phyloP scores from a whole-genome alignment of 2,113 vertebrate species.

The Apeltes quadracus region DNA sequence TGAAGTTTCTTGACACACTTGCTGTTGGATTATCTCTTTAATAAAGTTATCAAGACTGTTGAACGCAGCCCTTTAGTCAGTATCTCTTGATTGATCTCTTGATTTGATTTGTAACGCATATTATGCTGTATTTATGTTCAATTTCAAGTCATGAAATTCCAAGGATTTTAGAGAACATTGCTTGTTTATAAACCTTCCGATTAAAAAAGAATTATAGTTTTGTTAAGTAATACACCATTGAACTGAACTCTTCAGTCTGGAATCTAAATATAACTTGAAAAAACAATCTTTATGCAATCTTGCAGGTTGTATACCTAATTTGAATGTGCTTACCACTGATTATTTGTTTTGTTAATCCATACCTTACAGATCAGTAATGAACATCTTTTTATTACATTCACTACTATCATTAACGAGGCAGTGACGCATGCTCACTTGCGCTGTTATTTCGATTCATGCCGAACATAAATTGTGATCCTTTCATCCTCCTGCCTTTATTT shows the following conservation, averaged over 20 bases:
- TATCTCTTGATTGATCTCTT: too few relatives aligned
- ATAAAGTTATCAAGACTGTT: neutral
- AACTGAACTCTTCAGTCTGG: slow-evolving; percentile 30
- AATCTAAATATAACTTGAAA: slow-evolving; percentile 35
- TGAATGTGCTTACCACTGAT: slow-evolving; percentile 53
- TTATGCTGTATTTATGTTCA: neutral
- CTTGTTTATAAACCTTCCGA: neutral
- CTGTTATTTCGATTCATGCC: slow-evolving; percentile 52
- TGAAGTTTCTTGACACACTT: neutral
- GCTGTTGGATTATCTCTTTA: neutral
- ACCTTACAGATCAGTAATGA: slow-evolving; percentile 48
- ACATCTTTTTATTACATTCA: slow-evolving; percentile 61
- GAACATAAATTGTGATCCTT: slow-evolving; percentile 60
- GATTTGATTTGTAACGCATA: neutral
- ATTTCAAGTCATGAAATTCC: neutral
- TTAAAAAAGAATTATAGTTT: slow-evolving; percentile 16
- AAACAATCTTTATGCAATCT: slow-evolving; percentile 12
- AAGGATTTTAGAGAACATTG: slow-evolving; percentile 3
- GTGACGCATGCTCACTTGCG: slow-evolving; percentile 36
- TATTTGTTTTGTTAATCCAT: slow-evolving; percentile 63
- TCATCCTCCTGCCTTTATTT: slow-evolving; percentile 65
- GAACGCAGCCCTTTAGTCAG: neutral
- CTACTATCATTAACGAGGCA: slow-evolving; percentile 45
- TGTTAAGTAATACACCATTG: neutral
- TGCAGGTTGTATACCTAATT: slow-evolving; percentile 62